Evolutionary conservation across 2,113 vertebrate species (phyloP).

Genomic region (Saguinus midas): DNA sequence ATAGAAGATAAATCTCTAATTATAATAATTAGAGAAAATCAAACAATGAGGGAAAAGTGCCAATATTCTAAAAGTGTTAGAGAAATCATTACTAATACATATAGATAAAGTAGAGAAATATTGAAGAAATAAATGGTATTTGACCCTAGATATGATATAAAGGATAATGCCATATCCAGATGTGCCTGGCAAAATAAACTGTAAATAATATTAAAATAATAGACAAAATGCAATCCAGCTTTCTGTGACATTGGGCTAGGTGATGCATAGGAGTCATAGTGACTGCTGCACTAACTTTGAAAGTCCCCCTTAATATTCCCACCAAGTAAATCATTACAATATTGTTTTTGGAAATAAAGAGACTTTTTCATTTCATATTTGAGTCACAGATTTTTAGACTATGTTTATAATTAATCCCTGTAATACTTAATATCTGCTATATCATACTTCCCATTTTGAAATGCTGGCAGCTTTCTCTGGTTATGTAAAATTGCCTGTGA

Average conservation of each 20-base stretch:
- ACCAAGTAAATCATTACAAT: neutral
- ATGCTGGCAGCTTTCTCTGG: slow-evolving; percentile 20
- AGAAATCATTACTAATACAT: neutral
- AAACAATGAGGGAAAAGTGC: neutral
- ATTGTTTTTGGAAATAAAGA: slow-evolving; percentile 33
- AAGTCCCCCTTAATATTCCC: neutral
- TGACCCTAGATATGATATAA: neutral
- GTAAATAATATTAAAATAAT: neutral
- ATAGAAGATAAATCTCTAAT: neutral
- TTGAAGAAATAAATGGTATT: neutral
- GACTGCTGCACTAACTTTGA: neutral
- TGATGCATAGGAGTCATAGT: neutral
- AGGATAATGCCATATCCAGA: neutral
- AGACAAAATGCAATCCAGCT: neutral
- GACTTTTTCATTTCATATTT: neutral
- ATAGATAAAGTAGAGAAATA: neutral
- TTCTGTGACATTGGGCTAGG: neutral
- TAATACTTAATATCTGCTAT: neutral
- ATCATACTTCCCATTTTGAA: slow-evolving; percentile 10
- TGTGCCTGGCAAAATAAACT: neutral
- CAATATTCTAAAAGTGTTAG: neutral
- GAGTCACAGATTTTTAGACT: neutral
- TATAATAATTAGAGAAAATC: neutral
- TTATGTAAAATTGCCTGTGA: neutral
- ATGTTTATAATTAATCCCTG: slow-evolving; percentile 7